Percentiles rank a stretch among this genome's conserved stretches.
Conservation (phyloP, 2,113 vertebrate species). For the Recurvirostra avosetta region DNA sequence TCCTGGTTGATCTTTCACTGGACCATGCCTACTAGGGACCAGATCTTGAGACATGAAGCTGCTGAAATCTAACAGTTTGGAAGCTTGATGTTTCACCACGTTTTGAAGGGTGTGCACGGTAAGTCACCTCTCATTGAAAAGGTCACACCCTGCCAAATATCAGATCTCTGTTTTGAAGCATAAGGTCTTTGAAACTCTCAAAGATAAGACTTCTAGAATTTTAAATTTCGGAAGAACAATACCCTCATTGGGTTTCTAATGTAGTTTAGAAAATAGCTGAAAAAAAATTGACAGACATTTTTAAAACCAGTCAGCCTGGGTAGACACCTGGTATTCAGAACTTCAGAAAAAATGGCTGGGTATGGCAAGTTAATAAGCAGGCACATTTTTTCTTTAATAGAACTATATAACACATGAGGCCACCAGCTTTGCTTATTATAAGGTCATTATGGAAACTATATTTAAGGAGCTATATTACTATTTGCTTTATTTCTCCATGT, state of each 20-base stretch:
- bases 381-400: neutral
- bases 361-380: slow-evolving; percentile 23
- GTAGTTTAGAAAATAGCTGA: neutral
- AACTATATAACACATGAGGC: slow-evolving; percentile 56
- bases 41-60: neutral
- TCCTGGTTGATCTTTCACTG: neutral
- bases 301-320: neutral
- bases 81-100: neutral
- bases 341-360: neutral
- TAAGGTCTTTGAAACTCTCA: neutral
- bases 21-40: neutral
- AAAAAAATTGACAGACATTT: neutral
- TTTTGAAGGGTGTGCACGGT: neutral
- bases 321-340: neutral
- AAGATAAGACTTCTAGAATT: neutral
- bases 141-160: neutral
- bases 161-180: neutral
- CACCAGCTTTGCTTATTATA: slow-evolving; percentile 53
- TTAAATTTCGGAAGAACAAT: neutral
- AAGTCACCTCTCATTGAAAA: neutral
- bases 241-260: neutral
- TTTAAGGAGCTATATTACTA: slow-evolving; percentile 64
- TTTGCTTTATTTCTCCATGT: slow-evolving; percentile 70
- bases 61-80: neutral
- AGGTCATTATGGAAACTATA: slow-evolving; percentile 67